These are phyloP conservation scores for Gandaritis pyraliata DNA, from an alignment of 2,888 invertebrate species.

Conservation along the genomic window DNA sequence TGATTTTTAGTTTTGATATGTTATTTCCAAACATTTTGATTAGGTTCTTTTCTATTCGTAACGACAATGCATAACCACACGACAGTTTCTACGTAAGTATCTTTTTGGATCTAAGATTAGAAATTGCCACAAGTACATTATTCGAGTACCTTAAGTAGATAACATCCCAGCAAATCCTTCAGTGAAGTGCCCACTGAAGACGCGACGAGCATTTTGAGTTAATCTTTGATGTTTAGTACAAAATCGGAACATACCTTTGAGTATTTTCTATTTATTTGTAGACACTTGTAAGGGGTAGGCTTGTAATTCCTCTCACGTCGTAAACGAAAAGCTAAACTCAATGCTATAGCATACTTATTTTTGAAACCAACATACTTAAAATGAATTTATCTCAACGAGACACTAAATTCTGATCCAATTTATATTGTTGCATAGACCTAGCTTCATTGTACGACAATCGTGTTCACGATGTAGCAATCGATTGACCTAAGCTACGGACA, in stretches of 20 bases:
- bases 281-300: neutral
- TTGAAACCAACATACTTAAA: no score
- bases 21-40: no score
- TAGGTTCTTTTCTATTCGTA: no score
- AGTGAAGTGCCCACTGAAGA: conserved; percentile 8
- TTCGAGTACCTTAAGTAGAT: neutral
- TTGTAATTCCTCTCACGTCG: neutral
- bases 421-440: neutral
- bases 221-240: conserved; percentile 18
- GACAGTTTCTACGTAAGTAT: neutral
- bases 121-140: neutral
- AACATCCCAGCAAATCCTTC: conserved; percentile 7
- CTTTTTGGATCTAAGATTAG: conserved; percentile 1
- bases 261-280: conserved; percentile 11
- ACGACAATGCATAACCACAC: neutral
- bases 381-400: no score
- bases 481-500: no score
- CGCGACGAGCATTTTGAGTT: conserved; percentile 10
- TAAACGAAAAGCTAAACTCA: neutral
- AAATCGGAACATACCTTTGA: neutral
- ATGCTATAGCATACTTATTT: neutral
- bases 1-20: no score
- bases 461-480: neutral
- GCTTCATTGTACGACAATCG: neutral
- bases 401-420: no score